A percentile compares a stretch with the other conserved stretches of the same genome.
Evolutionary conservation across 2,888 invertebrate genomes (phyloP).

Genomic region (Entomobrya proxima): DNA sequence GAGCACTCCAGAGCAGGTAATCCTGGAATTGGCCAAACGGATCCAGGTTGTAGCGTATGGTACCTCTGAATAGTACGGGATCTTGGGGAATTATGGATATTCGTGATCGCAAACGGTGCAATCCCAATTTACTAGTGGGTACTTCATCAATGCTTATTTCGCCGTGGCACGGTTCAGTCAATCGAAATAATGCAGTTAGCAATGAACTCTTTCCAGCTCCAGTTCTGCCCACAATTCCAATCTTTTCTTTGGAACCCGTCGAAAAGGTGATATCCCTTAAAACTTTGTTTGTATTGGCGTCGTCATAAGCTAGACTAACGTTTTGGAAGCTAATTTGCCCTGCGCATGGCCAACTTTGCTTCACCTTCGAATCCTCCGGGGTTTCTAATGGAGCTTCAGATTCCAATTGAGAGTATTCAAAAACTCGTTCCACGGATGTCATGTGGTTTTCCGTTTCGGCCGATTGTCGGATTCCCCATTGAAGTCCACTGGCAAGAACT

Average conservation of each 20-base stretch:
- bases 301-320: constrained; percentile 77
- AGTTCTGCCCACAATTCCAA: constrained; percentile 24
- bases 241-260: background rate
- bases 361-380: constrained; percentile 75
- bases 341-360: constrained; percentile 78
- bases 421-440: constrained; percentile 71
- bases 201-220: constrained; percentile 83
- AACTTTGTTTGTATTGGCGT: constrained; percentile 74
- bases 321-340: constrained; percentile 75
- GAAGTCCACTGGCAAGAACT: constrained; percentile 30
- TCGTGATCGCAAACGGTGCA: constrained; percentile 85
- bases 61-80: constrained; percentile 91
- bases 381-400: constrained; percentile 69
- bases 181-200: constrained; percentile 87
- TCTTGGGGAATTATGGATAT: constrained; percentile 97
- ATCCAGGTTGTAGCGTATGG: constrained; percentile 91
- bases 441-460: constrained; percentile 73
- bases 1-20: constrained; percentile 87
- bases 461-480: constrained; percentile 70
- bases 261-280: constrained; percentile 77
- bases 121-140: constrained; percentile 76
- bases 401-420: constrained; percentile 71
- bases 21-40: constrained; percentile 90
- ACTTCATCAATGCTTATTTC: constrained; percentile 33
- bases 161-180: constrained; percentile 82